A percentile compares a stretch with the other conserved stretches of the same genome.
Conservation (phyloP, 2,797 vertebrate species). For the Paramormyrops hopkinsi region DNA sequence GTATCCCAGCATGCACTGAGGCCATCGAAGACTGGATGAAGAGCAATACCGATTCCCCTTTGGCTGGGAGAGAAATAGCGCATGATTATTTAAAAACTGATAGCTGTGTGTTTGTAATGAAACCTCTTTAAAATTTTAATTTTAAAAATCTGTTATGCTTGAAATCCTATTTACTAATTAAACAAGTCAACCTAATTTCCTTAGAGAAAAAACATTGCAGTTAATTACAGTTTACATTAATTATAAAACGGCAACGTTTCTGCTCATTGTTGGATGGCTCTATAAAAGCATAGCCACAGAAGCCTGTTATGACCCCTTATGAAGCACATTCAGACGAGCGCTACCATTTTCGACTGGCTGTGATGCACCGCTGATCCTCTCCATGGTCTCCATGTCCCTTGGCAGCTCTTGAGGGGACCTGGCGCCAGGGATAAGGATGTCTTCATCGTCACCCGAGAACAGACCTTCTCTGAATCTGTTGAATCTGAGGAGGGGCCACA, state of each 20-base stretch:
- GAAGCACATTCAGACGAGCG: not conserved
- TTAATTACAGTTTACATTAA: not conserved
- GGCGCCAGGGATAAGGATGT: slow-evolving; percentile 59
- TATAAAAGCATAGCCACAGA: not conserved
- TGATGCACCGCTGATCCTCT: slow-evolving; percentile 56
- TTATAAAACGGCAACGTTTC: not conserved
- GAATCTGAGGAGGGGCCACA: slow-evolving; percentile 58
- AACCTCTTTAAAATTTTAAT: not conserved
- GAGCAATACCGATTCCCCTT: slow-evolving; percentile 47
- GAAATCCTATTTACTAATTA: not conserved
- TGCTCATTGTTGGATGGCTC: not conserved
- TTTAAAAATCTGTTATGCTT: not conserved
- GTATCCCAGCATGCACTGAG: slow-evolving; percentile 37
- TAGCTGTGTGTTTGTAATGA: not conserved
- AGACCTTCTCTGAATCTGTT: slow-evolving; percentile 42
- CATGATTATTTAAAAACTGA: not conserved
- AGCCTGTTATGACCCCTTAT: not conserved
- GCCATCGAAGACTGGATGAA: slow-evolving; percentile 63
- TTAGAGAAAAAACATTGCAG: not conserved
- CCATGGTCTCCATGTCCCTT: slow-evolving; percentile 57
- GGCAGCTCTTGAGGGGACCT: slow-evolving; percentile 62
- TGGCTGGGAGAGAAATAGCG: not conserved
- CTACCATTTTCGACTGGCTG: not conserved
- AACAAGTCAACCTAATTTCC: not conserved
- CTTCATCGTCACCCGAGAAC: slow-evolving; percentile 55